These are phyloP conservation scores for Rhinatrema bivittatum DNA, from an alignment of 2,797 vertebrate species.

Conservation along the genomic window DNA sequence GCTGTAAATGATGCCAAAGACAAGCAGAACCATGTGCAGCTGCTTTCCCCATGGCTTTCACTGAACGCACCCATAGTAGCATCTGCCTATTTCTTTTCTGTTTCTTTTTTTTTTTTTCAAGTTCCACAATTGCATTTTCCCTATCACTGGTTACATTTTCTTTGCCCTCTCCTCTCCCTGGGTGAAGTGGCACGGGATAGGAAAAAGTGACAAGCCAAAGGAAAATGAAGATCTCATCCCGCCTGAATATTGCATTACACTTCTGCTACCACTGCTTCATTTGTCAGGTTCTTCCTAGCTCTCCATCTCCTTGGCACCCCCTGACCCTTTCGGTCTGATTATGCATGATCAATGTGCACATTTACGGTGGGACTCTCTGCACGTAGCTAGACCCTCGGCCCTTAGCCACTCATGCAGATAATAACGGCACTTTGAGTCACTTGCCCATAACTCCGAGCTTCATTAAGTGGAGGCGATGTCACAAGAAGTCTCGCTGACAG, in stretches of 20 bases:
- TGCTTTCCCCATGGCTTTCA: too few species aligned
- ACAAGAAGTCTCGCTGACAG: conserved; percentile 57
- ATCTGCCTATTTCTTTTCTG: too few species aligned
- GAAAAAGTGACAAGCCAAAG: conserved; percentile 34
- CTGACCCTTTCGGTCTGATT: conserved; percentile 61
- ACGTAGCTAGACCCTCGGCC: conserved; percentile 55
- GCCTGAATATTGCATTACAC: conserved; percentile 51
- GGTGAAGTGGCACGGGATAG: too few species aligned
- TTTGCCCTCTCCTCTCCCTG: too few species aligned
- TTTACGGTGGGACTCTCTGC: conserved; percentile 56
- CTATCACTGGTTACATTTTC: too few species aligned
- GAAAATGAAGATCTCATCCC: conserved; percentile 40
- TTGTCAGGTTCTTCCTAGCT: conserved; percentile 51
- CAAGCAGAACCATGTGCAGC: too few species aligned
- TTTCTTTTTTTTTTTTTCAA: too few species aligned
- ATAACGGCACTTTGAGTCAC: conserved; percentile 63
- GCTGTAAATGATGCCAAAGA: too few species aligned
- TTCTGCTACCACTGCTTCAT: conserved; percentile 39
- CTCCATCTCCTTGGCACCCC: conserved; percentile 32
- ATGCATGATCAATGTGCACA: conserved; percentile 69
- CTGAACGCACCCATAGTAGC: too few species aligned
- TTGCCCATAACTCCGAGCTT: conserved; percentile 67
- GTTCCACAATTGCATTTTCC: too few species aligned
- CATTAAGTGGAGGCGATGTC: conserved; percentile 67
- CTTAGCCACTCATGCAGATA: conserved; percentile 67